A percentile compares a stretch with the other conserved stretches of the same genome.
These are phyloP conservation scores for Ictidomys tridecemlineatus DNA, from an alignment of 2,113 vertebrate genomes.

Conservation along the genomic window DNA sequence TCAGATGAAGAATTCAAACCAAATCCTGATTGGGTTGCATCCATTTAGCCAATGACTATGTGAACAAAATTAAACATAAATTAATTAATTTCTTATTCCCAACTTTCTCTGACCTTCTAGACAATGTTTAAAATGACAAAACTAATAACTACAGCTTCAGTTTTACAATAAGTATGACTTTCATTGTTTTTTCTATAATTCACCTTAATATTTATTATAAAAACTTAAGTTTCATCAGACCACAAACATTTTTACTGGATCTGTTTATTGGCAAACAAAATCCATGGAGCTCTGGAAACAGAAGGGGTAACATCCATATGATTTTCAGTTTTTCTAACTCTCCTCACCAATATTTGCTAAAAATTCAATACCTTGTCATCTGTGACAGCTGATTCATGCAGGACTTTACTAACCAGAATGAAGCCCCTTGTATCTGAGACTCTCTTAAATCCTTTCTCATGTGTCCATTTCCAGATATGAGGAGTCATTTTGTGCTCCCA, in stretches of 20 bases:
- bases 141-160: neutral
- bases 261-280: neutral
- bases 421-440: neutral
- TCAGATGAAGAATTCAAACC: neutral
- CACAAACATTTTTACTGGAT: neutral
- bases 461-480: neutral
- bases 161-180: neutral
- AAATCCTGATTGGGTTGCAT: neutral
- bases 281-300: neutral
- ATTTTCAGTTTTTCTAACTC: neutral
- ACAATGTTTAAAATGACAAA: neutral
- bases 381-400: neutral
- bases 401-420: neutral
- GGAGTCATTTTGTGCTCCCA: no score
- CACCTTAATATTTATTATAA: neutral
- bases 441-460: neutral
- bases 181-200: neutral
- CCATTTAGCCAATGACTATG: neutral
- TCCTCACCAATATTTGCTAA: neutral
- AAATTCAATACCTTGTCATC: neutral
- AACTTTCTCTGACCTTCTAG: neutral
- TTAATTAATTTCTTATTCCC: neutral
- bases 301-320: neutral
- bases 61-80: neutral
- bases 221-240: neutral